Base-by-base conservation (phyloP, 2,113 vertebrate genomes). In the Protomyctophum bolini region DNA sequence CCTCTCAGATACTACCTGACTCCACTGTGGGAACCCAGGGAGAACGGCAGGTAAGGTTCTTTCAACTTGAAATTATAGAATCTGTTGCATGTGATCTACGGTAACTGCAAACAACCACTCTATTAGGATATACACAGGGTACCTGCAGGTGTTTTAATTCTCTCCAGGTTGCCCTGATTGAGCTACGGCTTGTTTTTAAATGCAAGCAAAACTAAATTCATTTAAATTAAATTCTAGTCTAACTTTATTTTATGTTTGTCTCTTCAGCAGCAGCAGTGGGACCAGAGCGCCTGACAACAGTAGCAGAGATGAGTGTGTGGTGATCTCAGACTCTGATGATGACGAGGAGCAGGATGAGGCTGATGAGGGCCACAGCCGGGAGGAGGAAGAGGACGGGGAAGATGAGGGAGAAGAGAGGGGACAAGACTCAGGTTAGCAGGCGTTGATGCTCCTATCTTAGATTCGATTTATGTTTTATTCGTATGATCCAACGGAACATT, bases 1-100 rank as follows among this genome's bases (percentile, higher is more conserved):
- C 93, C 93, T 33, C 86, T 94, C 75, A 88, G 92, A 81, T 94
- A 94, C 82, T 94, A 94, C 84, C 89, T 94, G 79, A 94, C 92
- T 65, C 93, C 93, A 6, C 88, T 93, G 8, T 94, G 93, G 93
- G 92, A 94, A 68, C 92, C 92, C 4, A 79, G 89, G 65, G 90
- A 93, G 80, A 94, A 94, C 54, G 93, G 93, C 81, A 93, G 93
- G 93, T 94, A 91, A 81, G 52, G 33, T 70, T 51, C 28, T 41
- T 41, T 41, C 33, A 41, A 41, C 33, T 4, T 41, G 1, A 41
- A 41, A 4, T 6, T 41, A 6, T 41, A 41, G 33, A 41, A 41
- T 4, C 33, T 2, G 33, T 41, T 41, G 33, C 33, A 41, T 41
- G 33, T 41, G 3, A 41, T 3, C 33, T 41, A 41, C 33, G 5